phyloP scores from a whole-genome alignment of 37 sponge, comb jelly and placozoan genomes.

The Theonella swinhoei region DNA sequence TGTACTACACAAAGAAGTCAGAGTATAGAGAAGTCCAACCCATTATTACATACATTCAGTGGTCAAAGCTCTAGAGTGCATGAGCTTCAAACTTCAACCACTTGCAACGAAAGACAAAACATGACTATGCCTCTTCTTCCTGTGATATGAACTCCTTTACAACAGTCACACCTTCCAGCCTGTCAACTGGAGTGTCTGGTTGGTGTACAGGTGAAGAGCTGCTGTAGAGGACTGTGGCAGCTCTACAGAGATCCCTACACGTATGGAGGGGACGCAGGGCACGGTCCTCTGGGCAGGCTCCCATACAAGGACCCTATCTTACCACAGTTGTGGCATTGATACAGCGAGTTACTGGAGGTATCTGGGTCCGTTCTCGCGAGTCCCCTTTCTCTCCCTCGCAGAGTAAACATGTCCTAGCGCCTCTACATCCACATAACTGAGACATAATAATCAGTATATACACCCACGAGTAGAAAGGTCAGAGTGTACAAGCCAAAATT shows the following conservation, averaged over 20 bases:
- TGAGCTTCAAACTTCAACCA: too few species aligned
- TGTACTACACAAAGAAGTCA: too few species aligned
- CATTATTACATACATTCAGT: too few species aligned
- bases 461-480: too few species aligned
- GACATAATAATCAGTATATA: too few species aligned
- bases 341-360: neutral
- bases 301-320: neutral
- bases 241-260: neutral
- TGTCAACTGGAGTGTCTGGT: neutral
- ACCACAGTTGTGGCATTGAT: constrained; percentile 59
- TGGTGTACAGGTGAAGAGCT: neutral
- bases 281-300: neutral
- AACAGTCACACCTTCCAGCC: constrained; percentile 72
- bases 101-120: too few species aligned
- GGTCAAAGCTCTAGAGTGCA: too few species aligned
- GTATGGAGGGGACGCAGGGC: neutral
- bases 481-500: too few species aligned
- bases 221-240: neutral
- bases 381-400: constrained; percentile 45
- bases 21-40: neutral
- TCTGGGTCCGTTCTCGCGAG: neutral
- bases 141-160: constrained; percentile 70
- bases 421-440: constrained; percentile 81
- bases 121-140: constrained; percentile 76
- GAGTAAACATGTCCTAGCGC: constrained; percentile 65